Conservation (phyloP, 2,888 invertebrate genomes). For the Pheosia gnoma region DNA sequence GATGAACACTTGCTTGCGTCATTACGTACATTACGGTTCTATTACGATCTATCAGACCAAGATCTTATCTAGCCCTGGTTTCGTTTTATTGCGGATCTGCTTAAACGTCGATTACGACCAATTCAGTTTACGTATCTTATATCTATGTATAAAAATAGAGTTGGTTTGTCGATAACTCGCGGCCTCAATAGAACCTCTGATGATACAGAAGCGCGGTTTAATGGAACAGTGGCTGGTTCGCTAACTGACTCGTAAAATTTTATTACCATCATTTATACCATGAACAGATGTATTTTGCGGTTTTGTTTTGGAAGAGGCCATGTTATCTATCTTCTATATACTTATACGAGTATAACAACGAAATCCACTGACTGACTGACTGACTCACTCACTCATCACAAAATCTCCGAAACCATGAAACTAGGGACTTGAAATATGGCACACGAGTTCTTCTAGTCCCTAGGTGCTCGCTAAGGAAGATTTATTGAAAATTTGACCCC, state of each 20-base stretch:
- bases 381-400: too few species aligned
- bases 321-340: too few species aligned
- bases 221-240: conserved; percentile 15
- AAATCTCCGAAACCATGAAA: too few species aligned
- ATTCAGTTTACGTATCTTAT: conserved; percentile 7
- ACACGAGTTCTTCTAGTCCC: too few species aligned
- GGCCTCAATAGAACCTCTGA: background rate
- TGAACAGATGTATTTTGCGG: conserved; percentile 5
- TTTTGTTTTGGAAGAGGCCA: background rate
- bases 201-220: conserved; percentile 15
- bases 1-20: background rate
- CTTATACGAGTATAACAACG: too few species aligned
- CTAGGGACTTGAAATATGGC: too few species aligned
- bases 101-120: conserved; percentile 2
- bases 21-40: background rate
- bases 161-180: conserved; percentile 5
- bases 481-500: too few species aligned
- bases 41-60: conserved; percentile 1
- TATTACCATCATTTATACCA: conserved; percentile 21
- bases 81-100: conserved; percentile 6
- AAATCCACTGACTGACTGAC: too few species aligned
- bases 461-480: too few species aligned
- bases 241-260: conserved; percentile 29
- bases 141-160: conserved; percentile 5
- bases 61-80: conserved; percentile 5